Evolutionary conservation across 2,888 invertebrate genomes (phyloP).

Genomic region (Spisula solida): DNA sequence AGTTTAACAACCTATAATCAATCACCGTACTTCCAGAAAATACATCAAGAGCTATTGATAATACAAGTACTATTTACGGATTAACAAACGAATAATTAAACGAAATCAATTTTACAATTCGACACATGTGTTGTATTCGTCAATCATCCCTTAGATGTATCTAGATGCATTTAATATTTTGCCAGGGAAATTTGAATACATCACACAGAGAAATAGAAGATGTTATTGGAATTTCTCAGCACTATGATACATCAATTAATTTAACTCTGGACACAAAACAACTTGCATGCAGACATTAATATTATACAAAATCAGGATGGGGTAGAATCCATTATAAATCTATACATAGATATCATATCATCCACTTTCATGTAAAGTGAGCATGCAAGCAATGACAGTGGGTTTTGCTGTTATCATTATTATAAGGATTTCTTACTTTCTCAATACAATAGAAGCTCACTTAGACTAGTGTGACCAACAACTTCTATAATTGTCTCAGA

Average conservation of each 20-base stretch:
- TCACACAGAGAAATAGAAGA: constrained; percentile 5
- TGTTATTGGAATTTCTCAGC: neutral
- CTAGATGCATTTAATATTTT: neutral
- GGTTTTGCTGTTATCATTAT: no score
- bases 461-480: no score
- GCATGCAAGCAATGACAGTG: no score
- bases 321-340: no score
- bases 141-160: neutral
- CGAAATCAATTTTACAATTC: constrained; percentile 6
- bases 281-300: no score
- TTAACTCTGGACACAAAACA: neutral
- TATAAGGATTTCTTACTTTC: no score
- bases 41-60: neutral
- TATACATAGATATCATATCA: no score
- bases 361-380: no score
- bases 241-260: neutral
- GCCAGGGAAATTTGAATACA: neutral
- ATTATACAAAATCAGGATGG: no score
- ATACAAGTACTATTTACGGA: neutral
- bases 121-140: neutral
- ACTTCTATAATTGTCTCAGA: no score
- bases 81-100: constrained; percentile 17
- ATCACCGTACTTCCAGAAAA: neutral
- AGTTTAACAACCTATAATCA: neutral
- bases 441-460: no score